Conservation (phyloP, 1,140 invertebrate species). For the Dendrolimus punctatus region DNA sequence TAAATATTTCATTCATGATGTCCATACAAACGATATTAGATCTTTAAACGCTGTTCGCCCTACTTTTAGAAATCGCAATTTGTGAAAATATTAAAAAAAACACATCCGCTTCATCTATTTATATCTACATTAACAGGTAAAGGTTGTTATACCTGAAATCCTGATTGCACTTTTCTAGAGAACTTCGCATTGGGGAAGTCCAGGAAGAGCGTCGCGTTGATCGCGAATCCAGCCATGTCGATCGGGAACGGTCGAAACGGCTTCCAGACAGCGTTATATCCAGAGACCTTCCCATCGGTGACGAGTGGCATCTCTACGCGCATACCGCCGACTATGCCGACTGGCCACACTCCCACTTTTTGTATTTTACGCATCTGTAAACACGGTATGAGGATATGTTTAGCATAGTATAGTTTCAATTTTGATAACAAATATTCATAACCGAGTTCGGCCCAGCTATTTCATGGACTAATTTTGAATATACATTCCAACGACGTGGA, state of each 20-base stretch:
- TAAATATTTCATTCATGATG: too few species aligned
- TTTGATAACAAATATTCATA: too few species aligned
- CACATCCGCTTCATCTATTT: neutral
- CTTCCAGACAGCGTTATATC: conserved; percentile 90
- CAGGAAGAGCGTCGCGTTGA: conserved; percentile 88
- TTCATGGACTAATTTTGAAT: too few species aligned
- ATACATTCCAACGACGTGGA: too few species aligned
- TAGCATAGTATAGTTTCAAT: too few species aligned
- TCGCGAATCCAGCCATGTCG: conserved; percentile 99
- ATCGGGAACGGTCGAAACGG: conserved; percentile 93
- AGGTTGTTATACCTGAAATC: conserved; percentile 77
- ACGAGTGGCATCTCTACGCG: conserved; percentile 89
- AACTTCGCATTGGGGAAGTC: conserved; percentile 86
- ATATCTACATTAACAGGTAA: neutral
- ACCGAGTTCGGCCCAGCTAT: too few species aligned
- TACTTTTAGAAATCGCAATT: too few species aligned
- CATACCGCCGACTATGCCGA: conserved; percentile 93
- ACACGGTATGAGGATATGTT: conserved; percentile 2
- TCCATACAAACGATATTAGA: too few species aligned
- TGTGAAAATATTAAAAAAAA: too few species aligned
- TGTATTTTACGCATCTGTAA: conserved; percentile 84
- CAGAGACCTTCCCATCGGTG: conserved; percentile 81
- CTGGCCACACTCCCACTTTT: conserved; percentile 97
- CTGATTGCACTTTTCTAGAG: conserved; percentile 86
- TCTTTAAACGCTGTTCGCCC: too few species aligned